Conservation (phyloP, 2,113 vertebrate species). For the Cromileptes altivelis region DNA sequence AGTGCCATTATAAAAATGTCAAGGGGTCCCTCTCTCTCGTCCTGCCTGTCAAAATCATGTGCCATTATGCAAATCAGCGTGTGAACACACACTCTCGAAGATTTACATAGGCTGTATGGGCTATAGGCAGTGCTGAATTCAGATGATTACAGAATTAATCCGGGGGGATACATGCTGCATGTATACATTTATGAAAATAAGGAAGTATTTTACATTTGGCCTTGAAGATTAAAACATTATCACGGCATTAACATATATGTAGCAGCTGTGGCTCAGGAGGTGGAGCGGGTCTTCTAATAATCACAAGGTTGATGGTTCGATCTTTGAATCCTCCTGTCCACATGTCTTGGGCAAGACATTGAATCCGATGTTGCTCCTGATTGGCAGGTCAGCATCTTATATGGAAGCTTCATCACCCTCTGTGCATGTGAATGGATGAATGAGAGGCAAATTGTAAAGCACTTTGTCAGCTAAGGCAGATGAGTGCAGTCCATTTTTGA, state of each 20-base stretch:
- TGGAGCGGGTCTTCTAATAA: neutral
- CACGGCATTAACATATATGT: conserved; percentile 23
- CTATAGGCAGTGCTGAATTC: conserved; percentile 62
- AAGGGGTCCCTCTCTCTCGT: conserved; percentile 75
- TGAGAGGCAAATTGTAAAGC: neutral
- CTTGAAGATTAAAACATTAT: conserved; percentile 46
- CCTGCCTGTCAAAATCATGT: conserved; percentile 82
- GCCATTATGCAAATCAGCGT: conserved; percentile 82
- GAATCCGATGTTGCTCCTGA: neutral
- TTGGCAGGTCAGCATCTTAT: neutral
- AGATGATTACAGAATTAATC: conserved; percentile 68
- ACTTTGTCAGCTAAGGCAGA: neutral
- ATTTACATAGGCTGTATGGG: conserved; percentile 75
- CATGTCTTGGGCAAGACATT: neutral
- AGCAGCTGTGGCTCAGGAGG: neutral
- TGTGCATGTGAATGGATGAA: neutral
- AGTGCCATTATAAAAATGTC: conserved; percentile 85
- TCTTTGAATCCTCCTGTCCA: neutral
- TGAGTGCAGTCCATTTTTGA: neutral
- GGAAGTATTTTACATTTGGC: conserved; percentile 52
- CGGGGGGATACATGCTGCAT: conserved; percentile 32
- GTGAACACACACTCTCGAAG: conserved; percentile 74
- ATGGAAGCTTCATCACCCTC: neutral
- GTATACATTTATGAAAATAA: conserved; percentile 56
- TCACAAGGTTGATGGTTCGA: neutral